Base-by-base conservation (phyloP, 1,140 invertebrate species). In the Temnothorax curvispinosus region DNA sequence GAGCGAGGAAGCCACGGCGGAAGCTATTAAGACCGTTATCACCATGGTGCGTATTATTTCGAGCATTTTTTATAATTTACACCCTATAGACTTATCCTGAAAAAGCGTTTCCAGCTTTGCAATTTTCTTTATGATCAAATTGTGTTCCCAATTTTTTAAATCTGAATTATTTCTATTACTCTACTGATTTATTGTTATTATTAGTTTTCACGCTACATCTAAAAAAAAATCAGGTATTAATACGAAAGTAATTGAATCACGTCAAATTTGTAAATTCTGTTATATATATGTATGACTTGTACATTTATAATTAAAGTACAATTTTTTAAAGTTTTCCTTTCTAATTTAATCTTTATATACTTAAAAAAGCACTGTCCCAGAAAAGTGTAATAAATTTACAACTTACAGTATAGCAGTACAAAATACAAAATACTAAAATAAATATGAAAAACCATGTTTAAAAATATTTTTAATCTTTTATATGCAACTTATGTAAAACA, bases 1-100 rank as follows among this genome's bases (percentile, higher is more conserved):
- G 58, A 96, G 96, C 74, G 96, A 97, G 89, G 96, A 96, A 86
- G 95, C 96, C 38, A 97, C 96, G 32, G 96, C 97, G 7, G 96
- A 97, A 87, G 97, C 97, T 56, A 97, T 98, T 64, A 97, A 97
- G 94, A 96, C 96, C 52, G 96, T 98, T 90, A 96, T 97, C 88
- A 95, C 96, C 86, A 97, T 97, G 96, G 96, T 96, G 88, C 56
- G 89, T 92, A 82, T 6, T 38, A 69, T 21, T 95, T 32, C 32
- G 13, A 54, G 0, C 18, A 4, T 18, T 50, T 54, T 38, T 50
- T 32, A 32, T n/a, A 18, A 62, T 44, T 80, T 32, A 67, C 3
- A 41, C 38, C 8, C 3, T 21, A 0, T 41, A 21, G 6, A n/a
- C 32, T 67, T 67, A 44, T 9, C 9, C 0, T 35, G 32, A 27